Evolutionary conservation across 2,888 invertebrate species (phyloP).

Genomic region (Bugula neritina): DNA sequence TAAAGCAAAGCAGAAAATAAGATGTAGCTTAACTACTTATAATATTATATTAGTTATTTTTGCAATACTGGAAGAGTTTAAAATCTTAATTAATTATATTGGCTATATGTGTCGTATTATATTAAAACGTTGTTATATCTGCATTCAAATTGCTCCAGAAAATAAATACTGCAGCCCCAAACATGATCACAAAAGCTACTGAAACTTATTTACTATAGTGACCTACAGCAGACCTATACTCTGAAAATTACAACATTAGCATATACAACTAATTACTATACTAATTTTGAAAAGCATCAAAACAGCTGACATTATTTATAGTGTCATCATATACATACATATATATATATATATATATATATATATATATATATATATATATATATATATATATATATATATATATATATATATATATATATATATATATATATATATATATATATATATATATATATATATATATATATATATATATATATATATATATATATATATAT

Average conservation of each 20-base stretch:
- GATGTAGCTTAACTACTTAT: background rate
- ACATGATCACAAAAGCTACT: no score
- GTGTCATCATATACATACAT: background rate
- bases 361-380: constrained; percentile 9
- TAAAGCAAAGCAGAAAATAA: background rate
- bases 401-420: constrained; percentile 27
- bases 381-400: constrained; percentile 27
- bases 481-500: background rate
- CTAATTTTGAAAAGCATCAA: no score
- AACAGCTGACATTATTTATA: background rate
- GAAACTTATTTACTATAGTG: no score
- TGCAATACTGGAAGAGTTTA: background rate
- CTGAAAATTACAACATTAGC: no score
- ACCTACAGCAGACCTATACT: no score
- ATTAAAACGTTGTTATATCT: no score
- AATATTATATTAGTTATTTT: background rate
- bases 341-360: background rate
- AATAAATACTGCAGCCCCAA: no score
- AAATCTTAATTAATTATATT: no score
- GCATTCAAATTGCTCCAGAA: no score
- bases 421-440: constrained; percentile 14
- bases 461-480: constrained; percentile 10
- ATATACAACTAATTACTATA: no score
- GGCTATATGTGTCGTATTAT: no score
- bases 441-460: constrained; percentile 24